Conservation (phyloP, 2,888 invertebrate species). For the Drosophila subquinaria region DNA sequence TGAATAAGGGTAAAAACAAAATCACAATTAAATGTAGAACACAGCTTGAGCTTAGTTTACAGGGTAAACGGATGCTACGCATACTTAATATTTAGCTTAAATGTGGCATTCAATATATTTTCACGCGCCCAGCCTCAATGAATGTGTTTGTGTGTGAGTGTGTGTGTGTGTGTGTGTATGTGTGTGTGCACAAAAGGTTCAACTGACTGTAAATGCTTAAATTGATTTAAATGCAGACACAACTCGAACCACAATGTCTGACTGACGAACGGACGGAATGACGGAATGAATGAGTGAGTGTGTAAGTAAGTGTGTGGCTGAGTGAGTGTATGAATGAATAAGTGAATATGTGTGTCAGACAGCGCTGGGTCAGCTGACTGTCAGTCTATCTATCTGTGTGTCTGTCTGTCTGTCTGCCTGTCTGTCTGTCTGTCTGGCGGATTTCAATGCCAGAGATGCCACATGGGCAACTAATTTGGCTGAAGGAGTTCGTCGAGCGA, state of each 20-base stretch:
- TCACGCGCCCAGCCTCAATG: conserved; percentile 8
- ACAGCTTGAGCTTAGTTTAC: conserved; percentile 17
- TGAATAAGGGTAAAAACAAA: no score
- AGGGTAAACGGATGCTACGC: conserved; percentile 10
- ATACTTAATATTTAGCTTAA: conserved; percentile 4
- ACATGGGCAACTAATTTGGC: conserved; percentile 55
- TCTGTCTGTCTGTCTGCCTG: conserved; percentile 3
- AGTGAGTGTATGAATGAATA: conserved; percentile 35
- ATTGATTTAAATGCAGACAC: conserved; percentile 78
- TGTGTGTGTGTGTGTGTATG: conserved; percentile 10
- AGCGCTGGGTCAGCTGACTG: conserved; percentile 34
- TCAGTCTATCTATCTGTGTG: conserved; percentile 1
- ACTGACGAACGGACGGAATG: conserved; percentile 35
- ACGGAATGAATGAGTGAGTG: conserved; percentile 30
- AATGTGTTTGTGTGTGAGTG: background rate
- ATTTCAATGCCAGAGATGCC: conserved; percentile 35
- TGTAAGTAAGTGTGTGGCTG: conserved; percentile 45
- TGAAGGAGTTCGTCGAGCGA: conserved; percentile 8
- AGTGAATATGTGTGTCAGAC: conserved; percentile 30
- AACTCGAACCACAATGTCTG: conserved; percentile 60
- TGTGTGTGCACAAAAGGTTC: conserved; percentile 67
- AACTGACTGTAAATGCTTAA: conserved; percentile 79
- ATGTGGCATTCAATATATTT: conserved; percentile 16
- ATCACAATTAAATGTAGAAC: no score
- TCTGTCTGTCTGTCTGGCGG: background rate